Percentiles rank a stretch among this genome's conserved stretches.
Evolutionary conservation across 2,797 vertebrate genomes (phyloP).

Genomic region (Okamejei kenojei): DNA sequence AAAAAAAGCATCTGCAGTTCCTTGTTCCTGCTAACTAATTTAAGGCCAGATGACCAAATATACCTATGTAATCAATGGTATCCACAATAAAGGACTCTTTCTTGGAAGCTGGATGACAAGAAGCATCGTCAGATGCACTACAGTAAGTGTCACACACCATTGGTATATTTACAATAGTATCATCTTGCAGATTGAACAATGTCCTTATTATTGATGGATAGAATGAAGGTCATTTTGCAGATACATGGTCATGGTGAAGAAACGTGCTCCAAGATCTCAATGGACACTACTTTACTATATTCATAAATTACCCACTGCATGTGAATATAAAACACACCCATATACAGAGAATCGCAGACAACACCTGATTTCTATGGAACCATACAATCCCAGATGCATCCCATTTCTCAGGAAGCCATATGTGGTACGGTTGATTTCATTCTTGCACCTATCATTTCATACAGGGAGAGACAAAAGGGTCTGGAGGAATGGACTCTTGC

Average conservation of each 20-base stretch:
- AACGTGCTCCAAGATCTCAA: not conserved
- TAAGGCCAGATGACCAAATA: not conserved
- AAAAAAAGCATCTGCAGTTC: too few species aligned
- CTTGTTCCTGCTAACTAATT: too few species aligned
- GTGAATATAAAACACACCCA: not conserved
- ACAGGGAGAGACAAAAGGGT: not conserved
- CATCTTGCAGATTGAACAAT: not conserved
- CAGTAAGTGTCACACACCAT: not conserved
- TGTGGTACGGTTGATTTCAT: not conserved
- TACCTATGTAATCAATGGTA: not conserved
- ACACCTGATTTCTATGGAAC: not conserved
- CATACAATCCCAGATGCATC: not conserved
- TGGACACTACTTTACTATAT: not conserved
- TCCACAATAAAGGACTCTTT: not conserved
- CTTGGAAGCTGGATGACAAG: not conserved
- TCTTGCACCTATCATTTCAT: not conserved
- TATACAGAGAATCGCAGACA: not conserved
- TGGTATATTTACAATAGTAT: not conserved
- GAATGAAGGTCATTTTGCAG: not conserved
- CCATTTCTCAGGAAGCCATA: not conserved
- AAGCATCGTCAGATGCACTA: not conserved
- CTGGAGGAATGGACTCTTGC: not conserved
- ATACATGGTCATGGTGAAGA: not conserved
- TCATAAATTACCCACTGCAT: not conserved
- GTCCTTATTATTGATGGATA: not conserved